A percentile compares a stretch with the other conserved stretches of the same genome.
phyloP scores from a whole-genome alignment of 2,888 invertebrate species.

The Orchestes rusci region DNA sequence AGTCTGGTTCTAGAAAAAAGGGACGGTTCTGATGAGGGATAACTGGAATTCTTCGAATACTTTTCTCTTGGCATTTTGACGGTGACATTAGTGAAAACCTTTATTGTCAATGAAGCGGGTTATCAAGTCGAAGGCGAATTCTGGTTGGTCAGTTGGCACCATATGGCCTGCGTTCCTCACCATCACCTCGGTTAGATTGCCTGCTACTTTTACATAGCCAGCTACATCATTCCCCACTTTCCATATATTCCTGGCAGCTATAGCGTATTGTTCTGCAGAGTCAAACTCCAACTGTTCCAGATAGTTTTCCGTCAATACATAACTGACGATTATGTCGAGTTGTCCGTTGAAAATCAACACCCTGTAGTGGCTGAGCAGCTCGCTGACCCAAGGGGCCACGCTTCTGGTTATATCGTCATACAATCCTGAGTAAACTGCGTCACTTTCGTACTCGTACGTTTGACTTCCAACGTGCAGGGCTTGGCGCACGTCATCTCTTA shows the following conservation, averaged over 20 bases:
- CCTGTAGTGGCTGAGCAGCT: conserved; percentile 59
- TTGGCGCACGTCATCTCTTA: conserved; percentile 51
- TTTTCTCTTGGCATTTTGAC: no score
- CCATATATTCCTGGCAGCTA: conserved; percentile 59
- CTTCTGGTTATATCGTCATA: conserved; percentile 75
- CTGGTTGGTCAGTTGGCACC: conserved; percentile 69
- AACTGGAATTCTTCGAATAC: no score
- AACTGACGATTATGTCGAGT: conserved; percentile 84
- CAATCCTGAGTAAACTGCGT: conserved; percentile 61
- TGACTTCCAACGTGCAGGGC: conserved; percentile 80
- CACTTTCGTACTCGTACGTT: conserved; percentile 52
- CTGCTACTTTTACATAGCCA: conserved; percentile 62
- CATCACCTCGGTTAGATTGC: conserved; percentile 61
- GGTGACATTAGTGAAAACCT: no score
- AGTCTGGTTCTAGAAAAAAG: no score
- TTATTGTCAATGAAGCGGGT: conserved; percentile 24
- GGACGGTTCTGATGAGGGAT: no score
- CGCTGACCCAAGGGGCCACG: conserved; percentile 64
- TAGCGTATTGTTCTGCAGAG: conserved; percentile 57
- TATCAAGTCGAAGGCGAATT: conserved; percentile 65
- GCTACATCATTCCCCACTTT: conserved; percentile 57
- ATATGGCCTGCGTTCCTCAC: conserved; percentile 73
- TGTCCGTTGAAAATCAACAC: conserved; percentile 86
- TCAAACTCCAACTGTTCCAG: conserved; percentile 63
- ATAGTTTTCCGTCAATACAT: conserved; percentile 76